Evolutionary conservation across 2,888 invertebrate genomes (phyloP), one percentile per base, ranked within the genome.

Genomic region (Drosophila meridionalis): DNA sequence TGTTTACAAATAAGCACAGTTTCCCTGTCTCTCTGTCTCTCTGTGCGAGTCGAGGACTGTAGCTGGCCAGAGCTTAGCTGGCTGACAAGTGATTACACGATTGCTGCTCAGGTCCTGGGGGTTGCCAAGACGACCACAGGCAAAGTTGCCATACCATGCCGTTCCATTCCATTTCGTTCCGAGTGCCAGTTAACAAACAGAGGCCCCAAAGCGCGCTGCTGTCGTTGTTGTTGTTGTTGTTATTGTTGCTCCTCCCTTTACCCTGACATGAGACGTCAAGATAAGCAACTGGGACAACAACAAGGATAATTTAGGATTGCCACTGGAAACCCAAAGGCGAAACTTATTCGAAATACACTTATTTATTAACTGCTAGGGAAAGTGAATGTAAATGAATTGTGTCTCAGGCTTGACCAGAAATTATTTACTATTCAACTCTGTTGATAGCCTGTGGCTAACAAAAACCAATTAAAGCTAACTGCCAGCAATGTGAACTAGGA

Each of bases 51-150:
- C 7, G 57, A 28, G 40, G 73, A 36, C 20, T 40, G 60, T 56
- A 43, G 53, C 58, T 69, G 81, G 62, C 47, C 69, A 82, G 77
- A 82, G 84, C 84, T 89, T 87, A 82, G 74, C 76, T 69, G 64
- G 62, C 62, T 87, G 84, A 85, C 84, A 87, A 85, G 84, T 85
- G 88, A 89, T 85, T 84, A 89, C 88, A 87, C 74, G 83, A 79
- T 83, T 87, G 80, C 76, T 60, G 68, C 57, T 78, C 64, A 58
- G 71, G 40, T 57, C 63, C 65, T 42, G 50, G 58, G 42, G 42
- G 50, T 50, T 43, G 62, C 71, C 76, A 72, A 61, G 48, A 66
- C 58, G 45, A 43, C 45, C 56, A 30, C 55, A 32, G 57, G 42
- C 47, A 68, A 80, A 87, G 75, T 83, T 80, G 14, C 56, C 56